phyloP scores from a whole-genome alignment of 1,140 invertebrate species.

The Lerema accius region DNA sequence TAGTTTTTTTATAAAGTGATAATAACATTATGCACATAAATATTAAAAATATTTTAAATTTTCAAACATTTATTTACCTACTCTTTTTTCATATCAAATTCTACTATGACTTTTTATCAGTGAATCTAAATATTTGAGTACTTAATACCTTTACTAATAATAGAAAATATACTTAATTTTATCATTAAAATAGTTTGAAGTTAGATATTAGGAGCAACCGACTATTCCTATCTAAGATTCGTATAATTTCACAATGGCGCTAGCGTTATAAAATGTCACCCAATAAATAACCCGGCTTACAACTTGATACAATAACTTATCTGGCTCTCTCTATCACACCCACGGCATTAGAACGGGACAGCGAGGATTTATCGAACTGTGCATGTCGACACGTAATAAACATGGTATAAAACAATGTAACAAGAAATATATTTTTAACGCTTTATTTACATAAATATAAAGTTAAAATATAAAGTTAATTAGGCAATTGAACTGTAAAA shows the following conservation, averaged over 20 bases:
- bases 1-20: too few relatives aligned
- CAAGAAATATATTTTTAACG: neutral
- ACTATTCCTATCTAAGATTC: conserved; percentile 1
- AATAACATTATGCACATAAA: too few relatives aligned
- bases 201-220: neutral
- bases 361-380: conserved; percentile 23
- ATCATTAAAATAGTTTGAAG: neutral
- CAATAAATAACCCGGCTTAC: conserved; percentile 30
- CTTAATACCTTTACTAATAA: too few relatives aligned
- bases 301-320: conserved; percentile 30
- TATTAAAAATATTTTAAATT: too few relatives aligned
- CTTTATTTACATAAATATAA: too few relatives aligned
- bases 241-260: conserved; percentile 32
- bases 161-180: too few relatives aligned
- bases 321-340: conserved; percentile 30
- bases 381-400: conserved; percentile 16
- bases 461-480: too few relatives aligned
- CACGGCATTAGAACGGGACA: conserved; percentile 16
- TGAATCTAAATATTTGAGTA: too few relatives aligned
- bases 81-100: too few relatives aligned
- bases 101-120: too few relatives aligned
- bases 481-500: too few relatives aligned
- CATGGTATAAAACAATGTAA: conserved; percentile 4
- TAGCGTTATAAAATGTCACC: conserved; percentile 28
- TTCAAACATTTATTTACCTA: too few relatives aligned